These are phyloP conservation scores for Colostygia pectinataria DNA, from an alignment of 2,888 invertebrate genomes.

Conservation along the genomic window DNA sequence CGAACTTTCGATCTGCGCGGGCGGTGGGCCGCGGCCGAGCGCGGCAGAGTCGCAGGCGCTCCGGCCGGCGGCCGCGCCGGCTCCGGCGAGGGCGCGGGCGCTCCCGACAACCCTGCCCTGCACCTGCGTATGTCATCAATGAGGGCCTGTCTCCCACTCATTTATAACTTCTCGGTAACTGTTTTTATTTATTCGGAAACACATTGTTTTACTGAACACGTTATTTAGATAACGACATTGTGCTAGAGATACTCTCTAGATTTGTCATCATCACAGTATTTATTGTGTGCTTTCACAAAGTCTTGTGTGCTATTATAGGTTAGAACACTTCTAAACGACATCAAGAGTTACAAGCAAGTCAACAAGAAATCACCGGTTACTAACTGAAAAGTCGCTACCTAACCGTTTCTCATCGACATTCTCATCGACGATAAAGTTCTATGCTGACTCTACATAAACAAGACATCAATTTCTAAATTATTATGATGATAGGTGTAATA, in stretches of 20 bases:
- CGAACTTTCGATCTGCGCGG: constrained; percentile 81
- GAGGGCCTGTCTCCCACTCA: constrained; percentile 33
- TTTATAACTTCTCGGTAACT: constrained; percentile 30
- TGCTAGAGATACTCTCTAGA: constrained; percentile 8
- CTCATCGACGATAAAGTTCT: too few relatives aligned
- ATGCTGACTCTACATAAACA: too few relatives aligned
- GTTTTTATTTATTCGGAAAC: constrained; percentile 7
- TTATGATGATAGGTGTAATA: too few relatives aligned
- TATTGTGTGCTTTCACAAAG: constrained; percentile 1
- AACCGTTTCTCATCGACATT: too few relatives aligned
- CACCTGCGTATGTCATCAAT: constrained; percentile 73
- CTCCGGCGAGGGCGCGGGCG: constrained; percentile 60
- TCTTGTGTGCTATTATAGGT: too few relatives aligned
- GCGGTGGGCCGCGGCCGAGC: constrained; percentile 46
- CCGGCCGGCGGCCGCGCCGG: constrained; percentile 42
- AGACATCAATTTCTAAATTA: too few relatives aligned
- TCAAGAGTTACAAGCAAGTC: too few relatives aligned
- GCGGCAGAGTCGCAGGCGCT: constrained; percentile 44
- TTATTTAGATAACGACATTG: neutral
- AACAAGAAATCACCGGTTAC: too few relatives aligned
- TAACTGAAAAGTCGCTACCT: too few relatives aligned
- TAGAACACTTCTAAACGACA: too few relatives aligned
- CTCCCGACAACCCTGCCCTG: constrained; percentile 66
- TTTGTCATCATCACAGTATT: neutral
- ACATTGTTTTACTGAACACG: neutral